Conservation (phyloP, 2,113 vertebrate genomes). For the Scomber scombrus region DNA sequence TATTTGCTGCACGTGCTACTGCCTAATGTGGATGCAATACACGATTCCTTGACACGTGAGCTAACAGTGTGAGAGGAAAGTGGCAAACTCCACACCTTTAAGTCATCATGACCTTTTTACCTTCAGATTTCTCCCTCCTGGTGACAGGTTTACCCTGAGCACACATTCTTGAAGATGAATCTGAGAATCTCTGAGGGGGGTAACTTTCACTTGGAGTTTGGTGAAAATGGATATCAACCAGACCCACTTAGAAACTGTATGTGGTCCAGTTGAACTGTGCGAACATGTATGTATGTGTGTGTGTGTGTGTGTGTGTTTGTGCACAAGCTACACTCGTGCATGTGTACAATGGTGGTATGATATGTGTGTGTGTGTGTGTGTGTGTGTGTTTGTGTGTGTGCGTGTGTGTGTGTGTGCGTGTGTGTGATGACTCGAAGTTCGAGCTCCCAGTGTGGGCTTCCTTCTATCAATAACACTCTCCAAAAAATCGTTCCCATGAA, state of each 20-base stretch:
- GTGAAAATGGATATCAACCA: conserved; percentile 32
- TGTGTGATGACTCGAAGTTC: conserved; percentile 41
- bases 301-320: background rate
- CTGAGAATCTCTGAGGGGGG: conserved; percentile 25
- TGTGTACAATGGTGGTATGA: background rate
- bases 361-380: no score
- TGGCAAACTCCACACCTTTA: background rate
- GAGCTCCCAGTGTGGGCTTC: conserved; percentile 61
- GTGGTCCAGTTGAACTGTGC: conserved; percentile 8
- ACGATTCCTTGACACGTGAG: no score
- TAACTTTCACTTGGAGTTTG: conserved; percentile 9
- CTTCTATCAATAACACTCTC: conserved; percentile 57
- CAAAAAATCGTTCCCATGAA: conserved; percentile 60
- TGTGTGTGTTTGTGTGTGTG: conserved; percentile 11
- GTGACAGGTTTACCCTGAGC: conserved; percentile 17
- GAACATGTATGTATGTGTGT: background rate
- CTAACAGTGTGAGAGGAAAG: background rate
- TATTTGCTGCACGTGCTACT: no score
- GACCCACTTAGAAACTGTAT: conserved; percentile 12
- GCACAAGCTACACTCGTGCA: background rate
- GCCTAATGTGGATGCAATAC: background rate
- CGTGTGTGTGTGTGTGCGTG: conserved; percentile 24
- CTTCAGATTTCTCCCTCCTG: background rate
- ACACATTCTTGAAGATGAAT: conserved; percentile 34
- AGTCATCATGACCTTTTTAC: conserved; percentile 8